Evolutionary conservation across 2,113 vertebrate genomes (phyloP).

Genomic region (Serinus canaria): DNA sequence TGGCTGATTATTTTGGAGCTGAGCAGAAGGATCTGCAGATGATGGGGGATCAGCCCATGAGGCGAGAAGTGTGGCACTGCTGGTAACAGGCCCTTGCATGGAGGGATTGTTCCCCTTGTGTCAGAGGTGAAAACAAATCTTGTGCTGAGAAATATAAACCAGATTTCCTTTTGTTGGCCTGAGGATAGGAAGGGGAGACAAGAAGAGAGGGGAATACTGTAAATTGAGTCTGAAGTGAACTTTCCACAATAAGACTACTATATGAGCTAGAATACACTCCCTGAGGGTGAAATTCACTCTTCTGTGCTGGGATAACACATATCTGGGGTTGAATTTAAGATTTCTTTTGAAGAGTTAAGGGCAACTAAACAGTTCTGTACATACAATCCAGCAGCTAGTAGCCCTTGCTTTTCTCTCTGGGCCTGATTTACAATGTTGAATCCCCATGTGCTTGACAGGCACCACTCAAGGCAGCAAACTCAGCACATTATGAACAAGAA

Average conservation of each 20-base stretch:
- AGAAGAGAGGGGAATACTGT: slow-evolving; percentile 12
- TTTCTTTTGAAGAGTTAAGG: slow-evolving; percentile 1
- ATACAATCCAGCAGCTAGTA: not conserved
- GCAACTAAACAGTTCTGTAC: not conserved
- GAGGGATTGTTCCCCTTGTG: not conserved
- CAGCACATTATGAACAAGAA: not conserved
- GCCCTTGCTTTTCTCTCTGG: not conserved
- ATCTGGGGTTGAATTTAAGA: not conserved
- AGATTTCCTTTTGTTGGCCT: slow-evolving; percentile 46
- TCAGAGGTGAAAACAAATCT: slow-evolving; percentile 56
- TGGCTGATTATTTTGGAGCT: not conserved
- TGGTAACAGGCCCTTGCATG: not conserved
- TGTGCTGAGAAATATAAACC: slow-evolving; percentile 59
- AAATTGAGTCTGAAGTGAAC: slow-evolving; percentile 28
- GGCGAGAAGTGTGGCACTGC: slow-evolving; percentile 29
- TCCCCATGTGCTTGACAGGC: not conserved
- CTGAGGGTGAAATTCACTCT: slow-evolving; percentile 46
- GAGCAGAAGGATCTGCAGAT: not conserved
- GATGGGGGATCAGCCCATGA: not conserved
- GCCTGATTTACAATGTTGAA: not conserved
- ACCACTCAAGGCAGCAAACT: not conserved
- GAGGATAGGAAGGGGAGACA: slow-evolving; percentile 39
- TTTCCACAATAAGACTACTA: slow-evolving; percentile 36
- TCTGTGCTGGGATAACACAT: not conserved
- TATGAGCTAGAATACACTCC: not conserved